Evolutionary conservation across 1,140 invertebrate species (phyloP).

Genomic region (Macrobrachium rosenbergii): DNA sequence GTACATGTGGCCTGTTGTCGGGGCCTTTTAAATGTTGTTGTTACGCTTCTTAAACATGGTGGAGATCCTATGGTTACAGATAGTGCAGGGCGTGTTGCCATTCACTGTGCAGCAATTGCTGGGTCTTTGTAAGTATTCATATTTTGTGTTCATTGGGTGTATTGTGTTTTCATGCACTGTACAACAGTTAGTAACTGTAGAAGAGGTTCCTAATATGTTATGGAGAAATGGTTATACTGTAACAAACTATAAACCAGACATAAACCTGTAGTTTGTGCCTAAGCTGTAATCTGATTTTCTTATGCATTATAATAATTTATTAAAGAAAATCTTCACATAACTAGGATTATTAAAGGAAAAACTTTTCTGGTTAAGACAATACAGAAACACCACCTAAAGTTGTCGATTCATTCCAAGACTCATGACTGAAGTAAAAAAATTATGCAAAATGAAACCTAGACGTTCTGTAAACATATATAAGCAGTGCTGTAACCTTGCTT

Average conservation of each 20-base stretch:
- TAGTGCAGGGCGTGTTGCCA: conserved; percentile 32
- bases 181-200: no score
- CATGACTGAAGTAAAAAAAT: no score
- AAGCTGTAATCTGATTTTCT: no score
- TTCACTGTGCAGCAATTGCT: conserved; percentile 53
- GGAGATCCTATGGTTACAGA: conserved; percentile 48
- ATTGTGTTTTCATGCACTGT: not conserved
- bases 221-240: not conserved
- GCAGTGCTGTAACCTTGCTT: no score
- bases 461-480: no score
- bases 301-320: no score
- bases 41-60: conserved; percentile 52
- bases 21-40: conserved; percentile 49
- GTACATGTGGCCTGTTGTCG: conserved; percentile 53
- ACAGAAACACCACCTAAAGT: no score
- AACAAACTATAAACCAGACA: not conserved
- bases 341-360: no score
- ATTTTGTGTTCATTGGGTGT: not conserved
- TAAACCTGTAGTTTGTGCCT: not conserved
- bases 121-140: conserved; percentile 37
- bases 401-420: no score
- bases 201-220: not conserved
- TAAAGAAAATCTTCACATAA: no score
- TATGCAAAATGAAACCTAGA: no score
- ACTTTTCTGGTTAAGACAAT: no score